Percentiles rank a stretch among this genome's conserved stretches.
Evolutionary conservation across 2,797 vertebrate species (phyloP).

Genomic region (Tangara arthus): DNA sequence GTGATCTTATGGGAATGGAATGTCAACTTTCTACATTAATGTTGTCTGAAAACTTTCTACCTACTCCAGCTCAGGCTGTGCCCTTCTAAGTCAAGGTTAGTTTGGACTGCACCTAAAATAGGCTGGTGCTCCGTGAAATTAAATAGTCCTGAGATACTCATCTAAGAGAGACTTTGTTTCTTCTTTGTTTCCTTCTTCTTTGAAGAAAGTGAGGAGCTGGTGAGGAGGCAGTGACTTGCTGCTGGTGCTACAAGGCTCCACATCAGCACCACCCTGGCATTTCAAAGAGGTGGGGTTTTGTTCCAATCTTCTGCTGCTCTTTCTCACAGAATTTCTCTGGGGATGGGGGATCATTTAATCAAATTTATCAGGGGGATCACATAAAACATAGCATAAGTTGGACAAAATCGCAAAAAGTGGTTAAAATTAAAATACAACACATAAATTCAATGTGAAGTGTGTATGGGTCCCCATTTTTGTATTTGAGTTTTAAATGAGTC

Average conservation of each 20-base stretch:
- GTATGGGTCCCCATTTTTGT: background rate
- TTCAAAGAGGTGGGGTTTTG: background rate
- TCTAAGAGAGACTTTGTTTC: background rate
- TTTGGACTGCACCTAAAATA: background rate
- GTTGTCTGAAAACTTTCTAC: background rate
- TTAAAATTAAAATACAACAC: constrained; percentile 48
- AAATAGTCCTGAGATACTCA: background rate
- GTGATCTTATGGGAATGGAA: background rate
- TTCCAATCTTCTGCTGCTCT: background rate
- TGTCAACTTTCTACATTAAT: background rate
- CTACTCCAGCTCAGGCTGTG: background rate
- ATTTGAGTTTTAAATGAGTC: background rate
- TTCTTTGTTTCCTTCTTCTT: background rate
- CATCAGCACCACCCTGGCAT: fast-evolving
- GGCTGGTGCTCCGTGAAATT: background rate
- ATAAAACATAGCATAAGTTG: constrained; percentile 77
- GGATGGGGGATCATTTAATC: background rate
- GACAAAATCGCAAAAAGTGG: constrained; percentile 72
- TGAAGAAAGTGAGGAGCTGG: background rate
- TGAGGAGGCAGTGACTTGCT: background rate
- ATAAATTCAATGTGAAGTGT: background rate
- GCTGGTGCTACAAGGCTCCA: background rate
- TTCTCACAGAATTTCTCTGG: background rate
- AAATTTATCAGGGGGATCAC: constrained; percentile 85
- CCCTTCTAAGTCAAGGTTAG: background rate